Evolutionary conservation across 1,140 invertebrate species (phyloP).

Genomic region (Periplaneta americana): DNA sequence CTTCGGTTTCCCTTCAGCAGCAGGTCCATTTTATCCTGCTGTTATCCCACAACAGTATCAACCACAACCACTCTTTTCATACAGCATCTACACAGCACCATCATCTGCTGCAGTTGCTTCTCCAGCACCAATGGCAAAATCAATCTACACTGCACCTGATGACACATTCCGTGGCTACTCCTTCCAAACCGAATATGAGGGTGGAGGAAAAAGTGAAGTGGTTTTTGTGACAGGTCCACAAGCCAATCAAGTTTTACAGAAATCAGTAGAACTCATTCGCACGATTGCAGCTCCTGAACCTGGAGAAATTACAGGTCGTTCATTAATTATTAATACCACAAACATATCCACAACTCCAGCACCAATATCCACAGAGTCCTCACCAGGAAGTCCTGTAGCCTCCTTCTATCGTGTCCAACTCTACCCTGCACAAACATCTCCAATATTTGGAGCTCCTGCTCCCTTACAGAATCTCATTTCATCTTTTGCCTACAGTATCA

Average conservation of each 20-base stretch:
- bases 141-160: neutral
- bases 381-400: neutral
- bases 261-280: neutral
- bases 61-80: neutral
- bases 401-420: neutral
- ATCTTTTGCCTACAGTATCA: neutral
- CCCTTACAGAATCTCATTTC: neutral
- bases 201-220: slow-evolving; percentile 20
- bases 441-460: neutral
- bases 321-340: neutral
- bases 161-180: slow-evolving; percentile 22
- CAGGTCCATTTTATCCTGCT: neutral
- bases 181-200: slow-evolving; percentile 23
- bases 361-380: neutral
- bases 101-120: neutral
- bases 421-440: neutral
- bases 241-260: neutral
- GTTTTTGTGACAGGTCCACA: slow-evolving; percentile 21
- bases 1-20: neutral
- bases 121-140: neutral
- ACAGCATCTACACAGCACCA: neutral
- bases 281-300: neutral
- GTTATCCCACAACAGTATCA: neutral
- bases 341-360: neutral
- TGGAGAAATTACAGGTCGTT: neutral